Conservation (phyloP, 2,113 vertebrate genomes). For the Paraplagusia blochii region DNA sequence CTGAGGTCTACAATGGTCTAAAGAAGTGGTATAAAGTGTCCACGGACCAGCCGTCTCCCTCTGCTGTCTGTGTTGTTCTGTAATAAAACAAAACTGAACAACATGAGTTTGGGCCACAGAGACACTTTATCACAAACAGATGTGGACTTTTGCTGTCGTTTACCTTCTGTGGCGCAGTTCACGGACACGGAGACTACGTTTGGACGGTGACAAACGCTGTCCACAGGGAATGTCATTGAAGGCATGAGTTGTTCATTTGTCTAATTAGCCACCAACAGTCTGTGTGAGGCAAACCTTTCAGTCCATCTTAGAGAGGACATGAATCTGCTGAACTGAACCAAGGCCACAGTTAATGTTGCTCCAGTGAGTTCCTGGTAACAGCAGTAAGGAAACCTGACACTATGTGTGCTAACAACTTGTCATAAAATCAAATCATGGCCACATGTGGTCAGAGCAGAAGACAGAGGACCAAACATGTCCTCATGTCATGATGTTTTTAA, state of each 20-base stretch:
- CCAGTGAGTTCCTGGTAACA: conserved; percentile 11
- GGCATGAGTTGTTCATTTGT: background rate
- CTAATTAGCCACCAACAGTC: conserved; percentile 24
- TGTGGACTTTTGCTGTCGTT: background rate
- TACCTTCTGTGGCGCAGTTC: conserved; percentile 16
- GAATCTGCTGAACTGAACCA: conserved; percentile 36
- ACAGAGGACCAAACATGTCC: background rate
- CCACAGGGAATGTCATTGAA: conserved; percentile 9
- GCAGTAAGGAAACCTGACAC: conserved; percentile 18
- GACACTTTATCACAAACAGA: conserved; percentile 8
- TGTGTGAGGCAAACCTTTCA: conserved; percentile 49
- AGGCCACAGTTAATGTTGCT: conserved; percentile 34
- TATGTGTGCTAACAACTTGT: background rate
- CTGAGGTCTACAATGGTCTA: conserved; percentile 48
- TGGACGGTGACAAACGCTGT: too few species aligned
- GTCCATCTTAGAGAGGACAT: conserved; percentile 37
- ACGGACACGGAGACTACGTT: background rate
- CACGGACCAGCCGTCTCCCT: conserved; percentile 52
- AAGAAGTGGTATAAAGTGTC: conserved; percentile 42
- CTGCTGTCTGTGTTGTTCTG: conserved; percentile 69
- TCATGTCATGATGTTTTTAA: background rate
- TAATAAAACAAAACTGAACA: conserved; percentile 28
- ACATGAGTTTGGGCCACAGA: conserved; percentile 3
- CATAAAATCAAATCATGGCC: background rate
- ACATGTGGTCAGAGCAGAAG: background rate